Percentiles rank a stretch among this genome's conserved stretches.
Conservation (phyloP, 2,113 vertebrate genomes). For the Tyto alba region DNA sequence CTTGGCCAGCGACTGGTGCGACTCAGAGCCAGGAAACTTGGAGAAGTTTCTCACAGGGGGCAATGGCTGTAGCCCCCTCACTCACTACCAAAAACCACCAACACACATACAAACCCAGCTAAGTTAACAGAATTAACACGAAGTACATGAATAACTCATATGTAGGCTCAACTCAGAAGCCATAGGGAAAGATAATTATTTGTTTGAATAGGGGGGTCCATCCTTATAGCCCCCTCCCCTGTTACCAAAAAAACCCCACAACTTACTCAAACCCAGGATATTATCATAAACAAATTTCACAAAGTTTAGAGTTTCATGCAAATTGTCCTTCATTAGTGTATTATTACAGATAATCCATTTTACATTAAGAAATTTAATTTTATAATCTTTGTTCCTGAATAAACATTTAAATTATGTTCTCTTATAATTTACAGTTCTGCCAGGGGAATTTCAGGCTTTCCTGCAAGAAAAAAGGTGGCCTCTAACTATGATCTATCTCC, state of each 20-base stretch:
- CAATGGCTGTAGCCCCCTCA: too few relatives aligned
- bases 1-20: too few relatives aligned
- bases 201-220: not conserved
- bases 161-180: not conserved
- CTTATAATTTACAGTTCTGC: not conserved
- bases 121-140: not conserved
- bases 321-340: not conserved
- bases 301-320: not conserved
- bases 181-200: not conserved
- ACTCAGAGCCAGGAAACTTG: too few relatives aligned
- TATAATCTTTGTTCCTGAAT: not conserved
- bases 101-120: too few relatives aligned
- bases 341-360: not conserved
- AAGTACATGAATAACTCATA: not conserved
- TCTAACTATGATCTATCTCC: not conserved
- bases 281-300: not conserved
- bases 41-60: too few relatives aligned
- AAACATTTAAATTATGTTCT: not conserved
- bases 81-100: too few relatives aligned
- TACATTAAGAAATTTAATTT: not conserved
- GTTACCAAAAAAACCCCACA: too few relatives aligned
- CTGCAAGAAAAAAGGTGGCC: not conserved
- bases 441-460: not conserved
- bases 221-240: too few relatives aligned
- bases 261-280: too few relatives aligned